Conservation (phyloP, 2,888 invertebrate genomes). For the Nemapogon koenigi region DNA sequence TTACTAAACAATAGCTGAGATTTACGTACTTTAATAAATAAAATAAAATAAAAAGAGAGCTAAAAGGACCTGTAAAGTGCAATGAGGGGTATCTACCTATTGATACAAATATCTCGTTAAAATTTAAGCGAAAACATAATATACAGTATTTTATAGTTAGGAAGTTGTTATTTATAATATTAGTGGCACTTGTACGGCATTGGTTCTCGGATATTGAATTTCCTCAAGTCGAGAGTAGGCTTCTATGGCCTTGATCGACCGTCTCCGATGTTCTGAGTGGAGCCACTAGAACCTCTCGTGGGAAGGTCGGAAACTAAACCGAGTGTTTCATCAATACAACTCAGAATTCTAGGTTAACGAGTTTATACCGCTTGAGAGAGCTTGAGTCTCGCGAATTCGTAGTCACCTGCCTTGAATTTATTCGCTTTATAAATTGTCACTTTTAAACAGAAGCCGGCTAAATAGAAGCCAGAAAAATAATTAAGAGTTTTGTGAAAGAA, state of each 20-base stretch:
- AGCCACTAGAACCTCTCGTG: not conserved
- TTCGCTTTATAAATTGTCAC: too few relatives aligned
- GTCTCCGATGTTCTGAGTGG: not conserved
- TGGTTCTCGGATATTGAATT: slow-evolving; percentile 4
- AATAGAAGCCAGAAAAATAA: too few relatives aligned
- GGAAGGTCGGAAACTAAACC: slow-evolving; percentile 3
- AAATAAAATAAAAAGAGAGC: too few relatives aligned
- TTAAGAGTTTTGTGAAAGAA: too few relatives aligned
- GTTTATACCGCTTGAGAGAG: not conserved
- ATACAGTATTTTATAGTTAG: not conserved
- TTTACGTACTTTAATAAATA: too few relatives aligned
- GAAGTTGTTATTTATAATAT: not conserved
- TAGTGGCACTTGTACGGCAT: not conserved
- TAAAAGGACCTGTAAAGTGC: too few relatives aligned
- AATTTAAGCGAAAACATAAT: not conserved
- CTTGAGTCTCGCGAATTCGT: too few relatives aligned
- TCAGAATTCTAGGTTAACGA: slow-evolving; percentile 3
- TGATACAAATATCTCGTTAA: not conserved
- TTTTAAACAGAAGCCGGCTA: too few relatives aligned
- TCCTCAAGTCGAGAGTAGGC: not conserved
- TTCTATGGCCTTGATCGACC: slow-evolving; percentile 3
- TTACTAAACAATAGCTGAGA: too few relatives aligned
- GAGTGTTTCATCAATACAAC: slow-evolving; percentile 2
- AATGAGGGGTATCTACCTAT: too few relatives aligned
- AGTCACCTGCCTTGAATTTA: too few relatives aligned